Conservation (phyloP, 2,888 invertebrate genomes). For the Trachelus tabidus region DNA sequence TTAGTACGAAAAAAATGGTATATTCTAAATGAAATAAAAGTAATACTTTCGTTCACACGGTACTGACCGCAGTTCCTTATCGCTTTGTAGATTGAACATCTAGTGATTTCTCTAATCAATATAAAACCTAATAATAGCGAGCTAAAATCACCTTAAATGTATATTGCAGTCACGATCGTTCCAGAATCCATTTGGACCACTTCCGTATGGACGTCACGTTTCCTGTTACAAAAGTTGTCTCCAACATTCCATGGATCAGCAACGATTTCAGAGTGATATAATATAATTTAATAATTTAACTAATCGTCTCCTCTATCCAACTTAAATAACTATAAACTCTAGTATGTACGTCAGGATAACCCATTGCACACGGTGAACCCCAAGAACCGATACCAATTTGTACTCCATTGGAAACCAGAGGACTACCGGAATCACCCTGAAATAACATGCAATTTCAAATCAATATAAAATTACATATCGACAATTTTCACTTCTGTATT, state of each 20-base stretch:
- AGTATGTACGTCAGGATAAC: constrained; percentile 55
- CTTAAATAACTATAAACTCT: constrained; percentile 45
- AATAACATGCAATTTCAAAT: neutral
- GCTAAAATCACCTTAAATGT: too few relatives aligned
- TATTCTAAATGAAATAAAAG: too few relatives aligned
- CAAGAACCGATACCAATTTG: constrained; percentile 55
- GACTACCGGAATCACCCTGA: constrained; percentile 37
- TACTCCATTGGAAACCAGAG: constrained; percentile 27
- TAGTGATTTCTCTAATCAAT: too few relatives aligned
- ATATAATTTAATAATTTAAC: neutral
- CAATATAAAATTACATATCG: neutral
- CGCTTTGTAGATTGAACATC: too few relatives aligned
- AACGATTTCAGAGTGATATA: neutral
- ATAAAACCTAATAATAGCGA: too few relatives aligned
- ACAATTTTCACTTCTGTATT: neutral
- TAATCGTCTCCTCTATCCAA: constrained; percentile 45
- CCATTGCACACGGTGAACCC: constrained; percentile 53
- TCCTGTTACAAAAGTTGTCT: neutral
- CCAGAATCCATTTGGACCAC: too few relatives aligned
- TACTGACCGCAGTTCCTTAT: too few relatives aligned
- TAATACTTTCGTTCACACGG: too few relatives aligned
- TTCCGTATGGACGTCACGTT: too few relatives aligned
- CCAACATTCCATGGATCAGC: neutral
- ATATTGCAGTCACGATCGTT: too few relatives aligned
- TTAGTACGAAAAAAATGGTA: too few relatives aligned